These are phyloP conservation scores for Burhinus oedicnemus DNA, from an alignment of 2,113 vertebrate genomes.

Conservation along the genomic window DNA sequence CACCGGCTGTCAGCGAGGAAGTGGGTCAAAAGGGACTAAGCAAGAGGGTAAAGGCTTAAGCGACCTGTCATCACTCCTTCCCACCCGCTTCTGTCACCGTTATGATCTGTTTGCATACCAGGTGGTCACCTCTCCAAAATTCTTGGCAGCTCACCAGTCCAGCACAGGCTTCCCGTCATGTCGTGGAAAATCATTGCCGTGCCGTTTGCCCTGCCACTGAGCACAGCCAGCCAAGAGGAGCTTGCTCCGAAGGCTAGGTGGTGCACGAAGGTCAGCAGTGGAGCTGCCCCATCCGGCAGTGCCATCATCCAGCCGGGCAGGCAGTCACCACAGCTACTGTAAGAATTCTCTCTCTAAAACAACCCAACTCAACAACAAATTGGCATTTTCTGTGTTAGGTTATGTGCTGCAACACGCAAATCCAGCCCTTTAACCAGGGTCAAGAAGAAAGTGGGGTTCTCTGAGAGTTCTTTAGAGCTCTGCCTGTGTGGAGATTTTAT, in stretches of 20 bases:
- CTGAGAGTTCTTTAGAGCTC: neutral
- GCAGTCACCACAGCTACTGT: neutral
- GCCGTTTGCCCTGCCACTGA: neutral
- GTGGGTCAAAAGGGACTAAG: neutral
- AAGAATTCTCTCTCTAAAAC: neutral
- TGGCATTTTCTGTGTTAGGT: neutral
- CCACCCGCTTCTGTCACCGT: neutral
- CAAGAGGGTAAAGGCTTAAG: neutral
- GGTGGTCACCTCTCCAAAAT: neutral
- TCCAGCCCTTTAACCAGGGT: neutral
- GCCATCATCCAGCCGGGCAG: rapidly evolving
- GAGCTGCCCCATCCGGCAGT: neutral
- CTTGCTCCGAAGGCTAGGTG: rapidly evolving
- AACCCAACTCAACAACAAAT: neutral
- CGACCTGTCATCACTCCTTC: neutral
- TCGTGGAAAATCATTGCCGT: rapidly evolving
- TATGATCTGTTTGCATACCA: neutral
- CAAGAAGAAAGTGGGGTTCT: neutral
- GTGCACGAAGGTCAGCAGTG: rapidly evolving
- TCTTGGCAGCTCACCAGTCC: neutral
- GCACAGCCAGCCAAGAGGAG: neutral
- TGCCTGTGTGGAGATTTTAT: neutral
- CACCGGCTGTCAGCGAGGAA: neutral
- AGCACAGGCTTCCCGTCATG: neutral
- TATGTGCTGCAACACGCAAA: neutral